phyloP scores from a whole-genome alignment of 2,113 vertebrate species.

The Butorides virescens region DNA sequence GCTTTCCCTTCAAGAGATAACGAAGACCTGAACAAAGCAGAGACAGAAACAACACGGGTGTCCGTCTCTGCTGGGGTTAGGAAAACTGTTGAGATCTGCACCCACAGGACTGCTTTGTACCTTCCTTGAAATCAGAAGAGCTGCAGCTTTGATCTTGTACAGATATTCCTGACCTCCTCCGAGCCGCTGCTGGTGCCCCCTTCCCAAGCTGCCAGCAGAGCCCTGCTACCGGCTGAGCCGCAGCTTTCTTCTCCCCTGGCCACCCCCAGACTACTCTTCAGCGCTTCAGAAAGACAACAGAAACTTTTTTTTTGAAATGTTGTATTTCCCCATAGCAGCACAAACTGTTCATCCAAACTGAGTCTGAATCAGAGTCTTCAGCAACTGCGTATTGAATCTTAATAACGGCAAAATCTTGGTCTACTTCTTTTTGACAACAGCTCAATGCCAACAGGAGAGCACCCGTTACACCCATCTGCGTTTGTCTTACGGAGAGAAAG shows the following conservation, averaged over 20 bases:
- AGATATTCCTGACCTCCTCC: neutral
- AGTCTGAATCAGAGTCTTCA: neutral
- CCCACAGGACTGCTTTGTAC: too few relatives aligned
- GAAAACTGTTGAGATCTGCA: neutral
- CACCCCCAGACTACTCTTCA: neutral
- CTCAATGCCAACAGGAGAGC: neutral
- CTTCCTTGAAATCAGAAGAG: neutral
- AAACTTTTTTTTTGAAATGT: neutral
- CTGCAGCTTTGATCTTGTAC: neutral
- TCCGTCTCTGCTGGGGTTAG: neutral
- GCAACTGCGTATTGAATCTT: neutral
- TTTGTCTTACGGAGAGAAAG: neutral
- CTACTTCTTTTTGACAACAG: neutral
- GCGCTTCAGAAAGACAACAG: neutral
- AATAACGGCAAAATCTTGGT: neutral
- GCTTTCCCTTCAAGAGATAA: neutral
- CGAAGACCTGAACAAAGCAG: accelerated
- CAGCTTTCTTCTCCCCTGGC: neutral
- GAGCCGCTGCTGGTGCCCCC: neutral
- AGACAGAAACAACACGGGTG: neutral
- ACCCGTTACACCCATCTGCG: neutral
- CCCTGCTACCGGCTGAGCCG: neutral
- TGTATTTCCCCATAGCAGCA: neutral
- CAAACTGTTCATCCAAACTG: neutral
- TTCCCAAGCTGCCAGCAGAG: neutral